phyloP scores from a whole-genome alignment of 2,113 vertebrate species.

The Alexandromys fortis region DNA sequence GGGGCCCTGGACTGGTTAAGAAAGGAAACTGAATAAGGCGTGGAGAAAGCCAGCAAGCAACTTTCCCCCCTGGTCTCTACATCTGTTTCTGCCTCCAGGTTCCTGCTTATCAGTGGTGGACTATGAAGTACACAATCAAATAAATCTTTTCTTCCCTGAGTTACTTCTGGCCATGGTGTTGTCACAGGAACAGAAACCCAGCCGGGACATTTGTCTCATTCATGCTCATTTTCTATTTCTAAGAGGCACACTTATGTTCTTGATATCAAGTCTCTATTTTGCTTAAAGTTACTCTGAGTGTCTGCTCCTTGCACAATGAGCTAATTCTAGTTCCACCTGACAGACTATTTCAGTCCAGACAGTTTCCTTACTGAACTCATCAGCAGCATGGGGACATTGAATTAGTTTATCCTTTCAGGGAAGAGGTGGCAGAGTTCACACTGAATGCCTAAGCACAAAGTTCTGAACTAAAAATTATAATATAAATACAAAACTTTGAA shows the following conservation, averaged over 20 bases:
- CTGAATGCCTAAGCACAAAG: neutral
- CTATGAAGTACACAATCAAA: neutral
- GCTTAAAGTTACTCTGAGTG: neutral
- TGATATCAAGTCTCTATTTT: neutral
- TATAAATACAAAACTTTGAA: conserved; percentile 59
- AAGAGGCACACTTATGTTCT: neutral
- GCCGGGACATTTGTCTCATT: rapidly evolving
- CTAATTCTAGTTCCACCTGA: neutral
- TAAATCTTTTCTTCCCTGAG: neutral
- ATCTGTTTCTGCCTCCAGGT: neutral
- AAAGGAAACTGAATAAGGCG: neutral
- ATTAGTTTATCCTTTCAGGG: neutral
- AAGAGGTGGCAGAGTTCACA: neutral
- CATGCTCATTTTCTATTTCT: neutral
- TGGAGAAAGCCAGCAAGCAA: neutral
- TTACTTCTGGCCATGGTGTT: neutral
- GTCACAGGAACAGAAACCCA: neutral
- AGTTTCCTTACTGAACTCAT: neutral
- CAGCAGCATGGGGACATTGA: neutral
- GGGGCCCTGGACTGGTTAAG: neutral
- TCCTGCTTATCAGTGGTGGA: neutral
- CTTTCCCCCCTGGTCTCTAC: neutral
- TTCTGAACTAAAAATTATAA: conserved; percentile 17
- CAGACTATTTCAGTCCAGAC: neutral
- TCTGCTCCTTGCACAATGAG: neutral